Evolutionary conservation across 2,888 invertebrate genomes (phyloP), one percentile per base, ranked within the genome.

Genomic region (Operophtera brumata): DNA sequence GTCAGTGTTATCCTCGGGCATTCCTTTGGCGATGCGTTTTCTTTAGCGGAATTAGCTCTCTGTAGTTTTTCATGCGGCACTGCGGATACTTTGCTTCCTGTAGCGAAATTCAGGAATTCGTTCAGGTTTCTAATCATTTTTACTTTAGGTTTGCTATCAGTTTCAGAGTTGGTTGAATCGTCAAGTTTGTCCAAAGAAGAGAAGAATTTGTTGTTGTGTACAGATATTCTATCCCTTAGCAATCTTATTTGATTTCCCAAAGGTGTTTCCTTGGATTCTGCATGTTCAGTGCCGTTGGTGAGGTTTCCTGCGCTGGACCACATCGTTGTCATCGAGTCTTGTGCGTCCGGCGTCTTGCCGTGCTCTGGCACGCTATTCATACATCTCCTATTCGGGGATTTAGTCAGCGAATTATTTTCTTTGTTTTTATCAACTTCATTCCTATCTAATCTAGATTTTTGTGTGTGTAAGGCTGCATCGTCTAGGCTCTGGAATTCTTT

Each of bases 31-130:
- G 79, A 75, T 9, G 74, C 73, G 35, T 73, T 76, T 57, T 84
- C 88, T 62, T 81, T 80, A 28, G 73, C 82, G 2, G 84, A 85
- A 67, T 82, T 76, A 6, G 86, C 80, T 62, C 86, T 73, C 54
- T 82, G 83, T 20, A 86, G 63, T 56, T 80, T 86, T 12, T 84
- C 85, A 46, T 77, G 80, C 54, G 71, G 75, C 5, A 57, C 50
- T 41, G 54, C 60, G 45, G 58, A 69, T 6, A 73, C 61, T 78
- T 94, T 94, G 75, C 92, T 94, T 1, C 92, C 89, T 1, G 93
- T 91, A 0, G 95, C 93, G 70, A 96, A 94, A 71, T 94, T 96
- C 0, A 96, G 88, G 77, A 96, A 96, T 82, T 96, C 96, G 71
- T 96, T 96, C 34, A 96, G 89, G 80, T 96, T 96, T 80, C 94